phyloP scores from a whole-genome alignment of 2,113 vertebrate species.

The Microcebus griseorufus region DNA sequence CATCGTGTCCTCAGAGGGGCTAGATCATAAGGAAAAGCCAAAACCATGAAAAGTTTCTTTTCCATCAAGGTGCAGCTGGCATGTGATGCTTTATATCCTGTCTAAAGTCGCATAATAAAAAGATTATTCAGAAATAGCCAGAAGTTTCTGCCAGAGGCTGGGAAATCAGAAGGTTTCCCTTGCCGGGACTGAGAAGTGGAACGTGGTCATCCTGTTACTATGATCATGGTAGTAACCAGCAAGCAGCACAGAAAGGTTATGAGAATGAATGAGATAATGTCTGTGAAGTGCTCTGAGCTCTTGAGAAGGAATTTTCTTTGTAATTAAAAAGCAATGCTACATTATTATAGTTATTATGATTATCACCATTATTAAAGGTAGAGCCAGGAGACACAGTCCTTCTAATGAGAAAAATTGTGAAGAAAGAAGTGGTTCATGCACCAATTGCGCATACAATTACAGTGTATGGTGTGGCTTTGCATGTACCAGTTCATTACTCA shows the following conservation, averaged over 20 bases:
- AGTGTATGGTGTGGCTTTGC: conserved; percentile 52
- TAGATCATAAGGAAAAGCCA: not conserved
- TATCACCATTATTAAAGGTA: conserved; percentile 76
- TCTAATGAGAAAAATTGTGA: conserved; percentile 67
- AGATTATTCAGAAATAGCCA: not conserved
- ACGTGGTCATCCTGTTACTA: not conserved
- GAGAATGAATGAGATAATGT: conserved; percentile 77
- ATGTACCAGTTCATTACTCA: conserved; percentile 59
- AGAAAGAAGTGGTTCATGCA: conserved; percentile 72
- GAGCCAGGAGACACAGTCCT: conserved; percentile 70
- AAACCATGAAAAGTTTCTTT: not conserved
- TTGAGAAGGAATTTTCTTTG: conserved; percentile 73
- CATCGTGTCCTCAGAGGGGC: not conserved
- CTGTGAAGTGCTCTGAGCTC: conserved; percentile 65
- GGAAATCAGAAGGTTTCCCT: not conserved
- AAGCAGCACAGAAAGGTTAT: conserved; percentile 27
- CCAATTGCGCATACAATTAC: conserved; percentile 77
- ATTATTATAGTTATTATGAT: conserved; percentile 77
- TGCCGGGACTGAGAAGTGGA: not conserved
- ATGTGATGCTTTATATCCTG: not conserved
- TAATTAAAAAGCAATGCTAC: conserved; percentile 79
- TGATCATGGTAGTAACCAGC: not conserved
- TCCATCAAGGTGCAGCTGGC: not conserved
- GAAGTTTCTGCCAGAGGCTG: not conserved
- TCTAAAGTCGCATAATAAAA: not conserved